phyloP scores from a whole-genome alignment of 2,888 invertebrate genomes.

The Suillia variegata region DNA sequence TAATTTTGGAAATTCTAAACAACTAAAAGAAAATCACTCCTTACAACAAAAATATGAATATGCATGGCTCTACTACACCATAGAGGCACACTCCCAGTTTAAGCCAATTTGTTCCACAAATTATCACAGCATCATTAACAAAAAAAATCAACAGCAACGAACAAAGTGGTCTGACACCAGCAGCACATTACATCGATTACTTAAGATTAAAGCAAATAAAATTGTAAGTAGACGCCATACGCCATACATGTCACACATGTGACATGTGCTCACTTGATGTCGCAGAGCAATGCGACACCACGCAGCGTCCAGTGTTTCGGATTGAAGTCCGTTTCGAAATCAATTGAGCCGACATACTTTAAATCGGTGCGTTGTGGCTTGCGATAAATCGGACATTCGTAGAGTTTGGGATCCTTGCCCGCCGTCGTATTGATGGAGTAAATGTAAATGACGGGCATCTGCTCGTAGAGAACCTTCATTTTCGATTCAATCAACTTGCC shows the following conservation, averaged over 20 bases:
- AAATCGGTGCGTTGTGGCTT: slow-evolving; percentile 93
- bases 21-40: too few species aligned
- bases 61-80: too few species aligned
- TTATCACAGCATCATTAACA: slow-evolving; percentile 13
- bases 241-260: not conserved
- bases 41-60: too few species aligned
- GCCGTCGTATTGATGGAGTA: slow-evolving; percentile 94
- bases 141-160: not conserved
- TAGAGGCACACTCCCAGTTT: too few species aligned
- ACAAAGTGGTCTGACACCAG: not conserved
- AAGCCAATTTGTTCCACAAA: too few species aligned
- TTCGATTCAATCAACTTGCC: slow-evolving; percentile 92
- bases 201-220: too few species aligned
- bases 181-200: too few species aligned
- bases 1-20: too few species aligned
- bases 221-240: too few species aligned
- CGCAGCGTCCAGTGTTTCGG: slow-evolving; percentile 94
- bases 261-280: slow-evolving; percentile 77
- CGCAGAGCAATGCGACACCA: slow-evolving; percentile 94
- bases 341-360: slow-evolving; percentile 94
- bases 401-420: slow-evolving; percentile 87
- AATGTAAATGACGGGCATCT: slow-evolving; percentile 96
- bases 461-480: slow-evolving; percentile 90
- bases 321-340: slow-evolving; percentile 90
- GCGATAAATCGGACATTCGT: slow-evolving; percentile 96